These are phyloP conservation scores for Drosophila mulleri DNA, from an alignment of 2,888 invertebrate species.

Conservation along the genomic window DNA sequence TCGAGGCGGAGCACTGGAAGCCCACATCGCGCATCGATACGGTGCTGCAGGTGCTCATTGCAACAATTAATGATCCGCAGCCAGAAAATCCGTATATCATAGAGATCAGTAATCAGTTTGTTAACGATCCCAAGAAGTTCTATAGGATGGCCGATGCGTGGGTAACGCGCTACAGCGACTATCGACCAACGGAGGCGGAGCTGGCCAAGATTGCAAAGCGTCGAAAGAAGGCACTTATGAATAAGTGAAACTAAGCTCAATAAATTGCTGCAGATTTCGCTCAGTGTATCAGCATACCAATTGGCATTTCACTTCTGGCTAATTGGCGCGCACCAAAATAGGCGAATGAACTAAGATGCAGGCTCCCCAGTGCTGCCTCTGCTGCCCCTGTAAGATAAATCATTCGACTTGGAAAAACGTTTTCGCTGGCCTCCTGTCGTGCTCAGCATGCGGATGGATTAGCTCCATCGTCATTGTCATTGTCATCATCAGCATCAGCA, in stretches of 20 bases:
- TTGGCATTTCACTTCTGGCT: conserved; percentile 33
- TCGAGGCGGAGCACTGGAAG: conserved; percentile 99
- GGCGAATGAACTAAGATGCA: conserved; percentile 28
- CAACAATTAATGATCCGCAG: conserved; percentile 98
- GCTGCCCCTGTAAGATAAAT: conserved; percentile 56
- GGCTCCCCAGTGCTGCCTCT: neutral
- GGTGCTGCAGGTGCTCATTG: conserved; percentile 98
- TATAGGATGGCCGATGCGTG: conserved; percentile 99
- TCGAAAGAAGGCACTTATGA: conserved; percentile 24
- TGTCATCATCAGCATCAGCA: conserved; percentile 53
- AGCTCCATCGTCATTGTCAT: conserved; percentile 67
- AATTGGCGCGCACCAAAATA: conserved; percentile 48
- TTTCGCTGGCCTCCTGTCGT: conserved; percentile 43
- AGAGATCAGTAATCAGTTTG: conserved; percentile 97
- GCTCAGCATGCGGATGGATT: conserved; percentile 61
- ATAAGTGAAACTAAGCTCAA: neutral
- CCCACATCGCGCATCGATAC: conserved; percentile 99
- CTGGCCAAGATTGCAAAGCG: conserved; percentile 41
- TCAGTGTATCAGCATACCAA: conserved; percentile 1
- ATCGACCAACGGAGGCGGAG: conserved; percentile 91
- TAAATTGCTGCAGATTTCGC: neutral
- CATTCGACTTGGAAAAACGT: conserved; percentile 65
- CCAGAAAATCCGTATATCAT: conserved; percentile 98
- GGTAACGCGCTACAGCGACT: conserved; percentile 98
- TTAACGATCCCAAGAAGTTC: conserved; percentile 98